Conservation (phyloP, 2,888 invertebrate genomes). For the Chalcosyrphus nemorum region DNA sequence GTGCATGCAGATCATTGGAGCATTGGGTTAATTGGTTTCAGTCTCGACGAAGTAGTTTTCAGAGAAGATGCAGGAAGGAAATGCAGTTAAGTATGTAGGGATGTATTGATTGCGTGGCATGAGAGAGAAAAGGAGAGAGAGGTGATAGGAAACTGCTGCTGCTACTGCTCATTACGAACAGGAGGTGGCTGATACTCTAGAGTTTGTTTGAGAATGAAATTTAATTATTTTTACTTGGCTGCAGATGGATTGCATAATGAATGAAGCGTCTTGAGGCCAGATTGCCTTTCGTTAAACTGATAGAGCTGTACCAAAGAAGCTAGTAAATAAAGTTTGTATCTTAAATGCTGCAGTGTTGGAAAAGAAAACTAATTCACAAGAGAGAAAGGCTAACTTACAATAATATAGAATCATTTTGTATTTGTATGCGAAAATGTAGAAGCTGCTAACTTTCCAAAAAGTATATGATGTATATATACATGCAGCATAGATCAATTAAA, state of each 20-base stretch:
- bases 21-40: slow-evolving; percentile 69
- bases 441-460: too few species aligned
- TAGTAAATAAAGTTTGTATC: slow-evolving; percentile 42
- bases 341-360: slow-evolving; percentile 36
- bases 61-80: slow-evolving; percentile 2
- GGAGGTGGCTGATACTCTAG: slow-evolving; percentile 2
- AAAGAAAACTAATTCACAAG: slow-evolving; percentile 4
- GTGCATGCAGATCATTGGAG: slow-evolving; percentile 66
- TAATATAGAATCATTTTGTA: too few species aligned
- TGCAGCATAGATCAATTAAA: too few species aligned
- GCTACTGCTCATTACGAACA: slow-evolving; percentile 48
- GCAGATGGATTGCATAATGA: slow-evolving; percentile 70
- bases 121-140: not conserved
- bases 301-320: slow-evolving; percentile 9
- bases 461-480: too few species aligned
- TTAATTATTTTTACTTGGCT: slow-evolving; percentile 72
- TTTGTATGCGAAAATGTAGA: too few species aligned
- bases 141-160: slow-evolving; percentile 25
- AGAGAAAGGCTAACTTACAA: not conserved
- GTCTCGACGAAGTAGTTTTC: slow-evolving; percentile 20
- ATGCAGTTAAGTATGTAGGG: slow-evolving; percentile 43
- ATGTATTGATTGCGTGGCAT: slow-evolving; percentile 54
- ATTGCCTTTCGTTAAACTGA: slow-evolving; percentile 23
- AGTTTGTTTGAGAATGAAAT: slow-evolving; percentile 68
- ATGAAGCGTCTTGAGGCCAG: slow-evolving; percentile 46